Conservation (phyloP, 2,797 vertebrate genomes). For the Hapalemur alaotrensis region DNA sequence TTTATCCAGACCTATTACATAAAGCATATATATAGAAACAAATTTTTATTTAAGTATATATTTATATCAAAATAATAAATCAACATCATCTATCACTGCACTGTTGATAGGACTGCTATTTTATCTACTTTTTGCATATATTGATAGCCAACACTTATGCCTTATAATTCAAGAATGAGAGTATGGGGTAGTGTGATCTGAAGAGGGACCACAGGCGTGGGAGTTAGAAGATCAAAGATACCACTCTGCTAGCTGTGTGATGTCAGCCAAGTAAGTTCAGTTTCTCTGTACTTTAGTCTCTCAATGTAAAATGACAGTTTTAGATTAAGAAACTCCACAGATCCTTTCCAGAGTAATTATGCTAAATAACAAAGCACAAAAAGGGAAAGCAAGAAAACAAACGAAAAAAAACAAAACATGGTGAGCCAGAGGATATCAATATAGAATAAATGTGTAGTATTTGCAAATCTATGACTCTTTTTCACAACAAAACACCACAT, state of each 20-base stretch:
- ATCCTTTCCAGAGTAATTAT: neutral
- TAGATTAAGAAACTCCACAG: conserved; percentile 2
- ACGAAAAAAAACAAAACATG: neutral
- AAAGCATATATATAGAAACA: conserved; percentile 46
- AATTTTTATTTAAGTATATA: conserved; percentile 4
- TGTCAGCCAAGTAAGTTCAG: neutral
- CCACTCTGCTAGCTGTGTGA: neutral
- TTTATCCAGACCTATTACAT: conserved; percentile 90
- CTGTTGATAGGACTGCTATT: neutral
- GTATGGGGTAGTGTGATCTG: neutral
- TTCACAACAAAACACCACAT: neutral
- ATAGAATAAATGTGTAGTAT: neutral
- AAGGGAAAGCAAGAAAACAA: conserved; percentile 13
- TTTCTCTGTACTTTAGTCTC: neutral
- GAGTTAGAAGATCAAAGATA: neutral
- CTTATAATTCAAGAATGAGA: conserved; percentile 17
- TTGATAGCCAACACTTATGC: neutral
- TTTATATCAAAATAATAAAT: conserved; percentile 41
- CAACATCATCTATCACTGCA: neutral
- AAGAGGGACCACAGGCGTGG: neutral
- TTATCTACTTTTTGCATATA: conserved; percentile 29
- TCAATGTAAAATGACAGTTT: conserved; percentile 37
- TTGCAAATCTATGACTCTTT: neutral
- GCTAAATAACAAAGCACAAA: conserved; percentile 15
- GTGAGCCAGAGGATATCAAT: neutral